Percentiles rank a stretch among this genome's conserved stretches.
Conservation (phyloP, 2,888 invertebrate genomes). For the Neuroscelio doddi region DNA sequence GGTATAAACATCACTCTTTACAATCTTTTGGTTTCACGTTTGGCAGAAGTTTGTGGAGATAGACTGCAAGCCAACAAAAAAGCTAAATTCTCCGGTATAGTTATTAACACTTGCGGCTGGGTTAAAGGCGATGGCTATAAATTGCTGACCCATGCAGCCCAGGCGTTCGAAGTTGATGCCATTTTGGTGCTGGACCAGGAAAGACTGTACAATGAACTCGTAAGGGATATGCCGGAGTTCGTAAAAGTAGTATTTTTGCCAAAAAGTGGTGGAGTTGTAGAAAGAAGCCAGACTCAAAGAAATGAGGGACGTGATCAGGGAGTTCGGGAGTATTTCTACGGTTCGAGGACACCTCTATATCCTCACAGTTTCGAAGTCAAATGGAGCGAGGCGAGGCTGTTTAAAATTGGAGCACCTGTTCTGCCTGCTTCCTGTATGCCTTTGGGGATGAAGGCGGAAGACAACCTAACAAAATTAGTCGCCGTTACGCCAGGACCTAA, state of each 20-base stretch:
- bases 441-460: conserved; percentile 93
- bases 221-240: conserved; percentile 93
- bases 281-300: conserved; percentile 82
- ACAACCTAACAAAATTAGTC: conserved; percentile 92
- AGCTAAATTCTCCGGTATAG: conserved; percentile 89
- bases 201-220: conserved; percentile 93
- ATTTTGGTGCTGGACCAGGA: conserved; percentile 97
- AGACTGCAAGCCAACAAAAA: conserved; percentile 90
- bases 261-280: conserved; percentile 98
- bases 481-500: conserved; percentile 83
- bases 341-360: conserved; percentile 84
- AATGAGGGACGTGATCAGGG: conserved; percentile 85
- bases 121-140: conserved; percentile 93
- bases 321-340: conserved; percentile 97
- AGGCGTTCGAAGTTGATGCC: conserved; percentile 96
- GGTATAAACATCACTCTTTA: conserved; percentile 86
- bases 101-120: conserved; percentile 99
- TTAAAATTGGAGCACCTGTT: conserved; percentile 94
- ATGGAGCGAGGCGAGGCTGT: conserved; percentile 90
- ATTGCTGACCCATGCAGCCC: conserved; percentile 88
- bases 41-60: conserved; percentile 90
- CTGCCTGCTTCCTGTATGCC: conserved; percentile 97
- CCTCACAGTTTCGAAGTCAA: conserved; percentile 96
- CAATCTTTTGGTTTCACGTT: conserved; percentile 85
- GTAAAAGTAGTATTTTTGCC: conserved; percentile 93